Base-by-base conservation (phyloP, 2,797 vertebrate genomes). In the Coluber constrictor region DNA sequence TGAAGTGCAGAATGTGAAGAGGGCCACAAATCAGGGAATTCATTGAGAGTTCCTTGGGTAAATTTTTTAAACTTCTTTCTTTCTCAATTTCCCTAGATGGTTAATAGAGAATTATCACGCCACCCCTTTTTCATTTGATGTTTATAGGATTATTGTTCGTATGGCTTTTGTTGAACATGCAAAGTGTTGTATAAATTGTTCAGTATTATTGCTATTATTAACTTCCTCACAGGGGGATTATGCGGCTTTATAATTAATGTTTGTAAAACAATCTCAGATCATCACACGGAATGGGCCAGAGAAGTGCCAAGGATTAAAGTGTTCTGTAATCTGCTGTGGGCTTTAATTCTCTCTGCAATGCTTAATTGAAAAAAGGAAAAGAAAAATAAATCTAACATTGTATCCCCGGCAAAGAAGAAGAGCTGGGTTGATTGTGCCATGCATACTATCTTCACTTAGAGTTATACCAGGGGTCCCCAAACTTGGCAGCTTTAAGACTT, bases 251-350 rank as follows among this genome's bases (percentile, higher is more conserved):
- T 95, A 96, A 97, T 96, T 96, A 95, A 94, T 95, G 92, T 93
- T 96, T 94, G 66, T 93, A 95, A 96, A 96, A 94, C 94, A 96
- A 95, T 95, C 92, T 63, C 94, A 91, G 92, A 95, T 93, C 96
- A 95, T 89, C 0, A 0, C 92, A 94, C 92, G 47, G 94, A 91
- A 94, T 13, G 59, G 93, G 91, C 88, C 91, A 88, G 87, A 94
- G 94, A 94, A 96, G 94, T 86, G 93, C 13, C 29, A 95, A 96
- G 92, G 94, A 96, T 97, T 97, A 97, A 96, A 95, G 96, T 88
- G 91, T 94, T 92, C 66, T n/a, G 90, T 94, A 96, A 96, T 95
- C 95, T 95, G 94, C 95, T 96, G 95, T 93, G 93, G 89, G 92
- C 86, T 96, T 95, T 96, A 95, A 94, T 92, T 92, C 92, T 96